phyloP scores from a whole-genome alignment of 2,888 invertebrate genomes.

The Caenorhabditis macrosperma region DNA sequence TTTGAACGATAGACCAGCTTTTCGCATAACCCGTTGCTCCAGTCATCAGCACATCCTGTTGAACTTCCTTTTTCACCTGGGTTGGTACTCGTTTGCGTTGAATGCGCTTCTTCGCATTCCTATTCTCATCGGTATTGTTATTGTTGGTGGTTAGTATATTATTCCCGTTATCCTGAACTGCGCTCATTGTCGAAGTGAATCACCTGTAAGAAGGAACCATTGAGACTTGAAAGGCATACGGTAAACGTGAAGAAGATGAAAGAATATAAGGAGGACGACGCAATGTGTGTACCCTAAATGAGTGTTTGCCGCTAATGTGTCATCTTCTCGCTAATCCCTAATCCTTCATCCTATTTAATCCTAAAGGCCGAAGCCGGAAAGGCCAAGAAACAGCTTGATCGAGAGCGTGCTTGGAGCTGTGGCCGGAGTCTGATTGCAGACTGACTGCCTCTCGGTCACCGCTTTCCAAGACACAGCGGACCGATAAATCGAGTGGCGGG shows the following conservation, averaged over 20 bases:
- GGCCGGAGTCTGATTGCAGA: conserved; percentile 16
- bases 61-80: conserved; percentile 11
- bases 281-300: not conserved
- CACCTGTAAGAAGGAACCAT: conserved; percentile 24
- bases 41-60: conserved; percentile 29
- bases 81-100: conserved; percentile 40
- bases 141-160: conserved; percentile 11
- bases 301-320: conserved; percentile 25
- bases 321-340: conserved; percentile 31
- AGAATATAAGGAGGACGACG: not conserved
- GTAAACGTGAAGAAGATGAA: conserved; percentile 3
- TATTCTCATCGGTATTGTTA: conserved; percentile 17
- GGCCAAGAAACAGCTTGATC: conserved; percentile 11
- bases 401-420: not conserved
- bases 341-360: conserved; percentile 26
- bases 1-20: conserved; percentile 48
- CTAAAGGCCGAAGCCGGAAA: conserved; percentile 12
- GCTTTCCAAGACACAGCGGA: conserved; percentile 49
- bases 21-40: conserved; percentile 38
- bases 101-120: conserved; percentile 13
- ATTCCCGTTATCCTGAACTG: conserved; percentile 39
- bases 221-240: conserved; percentile 14
- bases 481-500: conserved; percentile 60
- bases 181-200: conserved; percentile 44
- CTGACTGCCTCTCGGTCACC: conserved; percentile 35